A percentile compares a stretch with the other conserved stretches of the same genome.
Conservation (phyloP, 2,797 vertebrate species). For the Yasuhikotakia modesta region DNA sequence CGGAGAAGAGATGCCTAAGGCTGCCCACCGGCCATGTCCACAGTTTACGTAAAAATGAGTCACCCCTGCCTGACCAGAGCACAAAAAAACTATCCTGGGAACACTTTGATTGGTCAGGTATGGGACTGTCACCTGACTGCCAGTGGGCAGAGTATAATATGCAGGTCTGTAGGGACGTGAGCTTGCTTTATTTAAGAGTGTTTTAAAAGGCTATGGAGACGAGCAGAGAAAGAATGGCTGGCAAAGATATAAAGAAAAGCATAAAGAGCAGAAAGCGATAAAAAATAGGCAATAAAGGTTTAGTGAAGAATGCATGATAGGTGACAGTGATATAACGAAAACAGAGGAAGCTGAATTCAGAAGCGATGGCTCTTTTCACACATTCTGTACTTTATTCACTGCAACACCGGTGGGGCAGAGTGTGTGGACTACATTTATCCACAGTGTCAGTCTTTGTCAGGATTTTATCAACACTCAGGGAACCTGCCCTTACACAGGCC, state of each 20-base stretch:
- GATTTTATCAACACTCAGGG: constrained; percentile 65
- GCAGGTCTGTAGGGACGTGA: constrained; percentile 30
- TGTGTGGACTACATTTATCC: constrained; percentile 66
- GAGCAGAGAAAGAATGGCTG: neutral
- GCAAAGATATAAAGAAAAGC: constrained; percentile 14
- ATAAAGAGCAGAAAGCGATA: constrained; percentile 16
- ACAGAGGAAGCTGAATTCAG: constrained; percentile 13
- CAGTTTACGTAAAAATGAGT: constrained; percentile 38
- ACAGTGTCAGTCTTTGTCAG: constrained; percentile 63
- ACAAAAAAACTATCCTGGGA: constrained; percentile 2
- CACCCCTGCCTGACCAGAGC: constrained; percentile 27
- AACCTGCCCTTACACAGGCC: constrained; percentile 54
- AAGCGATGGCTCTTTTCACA: constrained; percentile 60
- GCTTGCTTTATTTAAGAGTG: constrained; percentile 8
- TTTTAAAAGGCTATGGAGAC: constrained; percentile 8
- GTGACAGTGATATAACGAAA: constrained; percentile 37
- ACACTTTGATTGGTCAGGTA: constrained; percentile 37
- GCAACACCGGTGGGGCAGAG: constrained; percentile 60
- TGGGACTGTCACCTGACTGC: constrained; percentile 38
- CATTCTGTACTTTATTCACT: constrained; percentile 55
- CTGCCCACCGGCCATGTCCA: constrained; percentile 41
- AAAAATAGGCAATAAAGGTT: constrained; percentile 15
- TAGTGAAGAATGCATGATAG: neutral
- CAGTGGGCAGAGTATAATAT: constrained; percentile 27
- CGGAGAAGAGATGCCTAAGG: constrained; percentile 39